Base-by-base conservation (phyloP, 1,140 invertebrate genomes). In the Philopotamus ludificatus region DNA sequence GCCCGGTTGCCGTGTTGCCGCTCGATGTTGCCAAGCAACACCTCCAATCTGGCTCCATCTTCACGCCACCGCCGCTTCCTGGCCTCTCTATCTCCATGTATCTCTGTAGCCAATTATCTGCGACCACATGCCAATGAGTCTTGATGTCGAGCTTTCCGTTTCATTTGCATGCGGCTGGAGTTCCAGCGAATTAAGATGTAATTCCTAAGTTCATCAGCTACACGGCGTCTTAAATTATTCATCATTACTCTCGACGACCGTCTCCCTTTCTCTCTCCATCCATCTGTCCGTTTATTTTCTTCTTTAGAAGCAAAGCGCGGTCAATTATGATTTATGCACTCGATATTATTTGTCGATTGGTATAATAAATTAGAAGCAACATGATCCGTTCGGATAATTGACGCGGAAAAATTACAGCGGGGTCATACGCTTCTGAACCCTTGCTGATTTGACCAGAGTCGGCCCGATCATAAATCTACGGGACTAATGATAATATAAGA, bases 21-120 rank as follows among this genome's bases (percentile, higher is more conserved):
- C 9, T 39, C 41, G 53, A 20, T 42, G 53, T 57, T 57, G 28
- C 53, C 53, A 57, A 26, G 53, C 53, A 41, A 51, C 28, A 34
- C 28, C 28, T 34, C 4, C 18, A 47, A 47, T 47, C 44, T 9
- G 8, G 44, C 18, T 47, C 18, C 10, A 47, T 47, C 44, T 47
- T 47, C 44, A 47, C 44, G 44, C 34, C 34, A 39, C 34, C n/a
- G n/a, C n/a, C 34, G n/a, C 44, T 34, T 34, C 28, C 12, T 34
- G 4, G 28, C 28, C 4, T 4, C 28, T n/a, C 28, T 34, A 34
- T 34, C 28, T 34, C 44, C 44, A 47, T 7, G 15, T 20, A 47
- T 47, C 44, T 47, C 10, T 47, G 44, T 47, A 47, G 8, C 44
- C 44, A 47, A 47, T 47, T 47, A 47, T 16, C 44, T 20, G 4